Evolutionary conservation across 2,797 vertebrate species (phyloP), one percentile per base, ranked within the genome.

Genomic region (Typhlichthys subterraneus): DNA sequence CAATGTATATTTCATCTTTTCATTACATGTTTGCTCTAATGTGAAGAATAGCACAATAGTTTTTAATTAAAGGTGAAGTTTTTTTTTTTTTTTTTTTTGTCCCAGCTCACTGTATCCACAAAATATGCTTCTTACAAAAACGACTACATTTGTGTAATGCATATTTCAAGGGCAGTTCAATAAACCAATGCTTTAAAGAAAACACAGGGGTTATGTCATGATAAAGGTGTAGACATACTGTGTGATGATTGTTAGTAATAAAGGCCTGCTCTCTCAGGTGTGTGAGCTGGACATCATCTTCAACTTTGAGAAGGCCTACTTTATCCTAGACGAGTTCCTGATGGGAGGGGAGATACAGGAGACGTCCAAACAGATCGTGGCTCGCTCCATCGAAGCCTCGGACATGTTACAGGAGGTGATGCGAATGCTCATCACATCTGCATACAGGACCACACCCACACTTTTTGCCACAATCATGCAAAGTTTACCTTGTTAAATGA

Each of bases 301-400:
- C 85, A 98, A 99, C 88, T 99, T 99, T 88, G 97, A 99, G 87
- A 99, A 99, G 89, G 97, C 97, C 50, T 99, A 99, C 90, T 99
- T 99, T 86, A 99, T 99, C 85, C 92, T 99, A 77, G 97, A 99
- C 59, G 97, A 99, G 84, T 99, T 99, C 88, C 93, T 99, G 57
- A 94, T 99, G 72, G 95, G 95, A 42, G 97, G 97, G 48, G 97
- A 99, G 89, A 80, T 99, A 71, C 97, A 97, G 78, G 97, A 99
- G 88, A 99, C 97, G 15, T 99, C 97, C n/a, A 99, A 99, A 86
- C 94, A 90, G 87, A 91, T 77, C 33, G 93, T 94, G 55, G 94
- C 95, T 65, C 96, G 95, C 88, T 92, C 91, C 78, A 95, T 96
- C 5, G 97, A 99, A 79, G 93, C 98, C 12, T 95, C 95, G 42